Evolutionary conservation across 2,888 invertebrate genomes (phyloP), one percentile per base, ranked within the genome.

Genomic region (Micropterix aruncella): DNA sequence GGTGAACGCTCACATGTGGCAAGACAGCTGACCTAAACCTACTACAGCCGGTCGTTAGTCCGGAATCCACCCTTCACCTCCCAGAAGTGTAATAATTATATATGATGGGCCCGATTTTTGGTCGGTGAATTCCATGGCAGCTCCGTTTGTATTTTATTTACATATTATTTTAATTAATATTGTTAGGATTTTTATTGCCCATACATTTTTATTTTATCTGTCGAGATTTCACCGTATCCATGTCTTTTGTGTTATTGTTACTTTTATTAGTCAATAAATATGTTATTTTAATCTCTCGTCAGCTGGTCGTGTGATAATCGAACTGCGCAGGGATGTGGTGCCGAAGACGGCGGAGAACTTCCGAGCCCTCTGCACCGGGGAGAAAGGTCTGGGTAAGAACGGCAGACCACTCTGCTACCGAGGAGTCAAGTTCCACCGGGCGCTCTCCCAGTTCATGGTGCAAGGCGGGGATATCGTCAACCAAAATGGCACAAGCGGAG

Each of bases 271-370:
- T 16, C 44, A 12, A 5, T 45, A 18, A 19, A 14, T 18, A 44
- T 16, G 16, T n/a, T 9, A 7, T 40, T 37, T 19, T 39, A 2
- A 38, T 27, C 5, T 15, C 43, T 42, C 46, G 43, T 41, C 62
- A 83, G 88, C 79, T 56, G 91, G 91, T 3, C 73, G 91, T 52
- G 72, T 95, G 45, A 73, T 95, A 15, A 84, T 95, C 57, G 89
- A 94, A 63, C 68, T 96, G 45, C 85, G 82, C 60, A 81, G 79
- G 56, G 80, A 93, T 67, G 65, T 82, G 43, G 88, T 86, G 47
- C 94, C 95, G 17, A 82, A 75, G 59, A 89, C 93, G 2, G 86
- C 82, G 40, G 93, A 94, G 63, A 95, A 96, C 66, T 95, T 95
- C 60, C 74, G 92, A 51, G 81, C 83, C 2, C 65, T 97, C 1